phyloP scores from a whole-genome alignment of 2,113 vertebrate genomes.

The Eurystomus gularis region DNA sequence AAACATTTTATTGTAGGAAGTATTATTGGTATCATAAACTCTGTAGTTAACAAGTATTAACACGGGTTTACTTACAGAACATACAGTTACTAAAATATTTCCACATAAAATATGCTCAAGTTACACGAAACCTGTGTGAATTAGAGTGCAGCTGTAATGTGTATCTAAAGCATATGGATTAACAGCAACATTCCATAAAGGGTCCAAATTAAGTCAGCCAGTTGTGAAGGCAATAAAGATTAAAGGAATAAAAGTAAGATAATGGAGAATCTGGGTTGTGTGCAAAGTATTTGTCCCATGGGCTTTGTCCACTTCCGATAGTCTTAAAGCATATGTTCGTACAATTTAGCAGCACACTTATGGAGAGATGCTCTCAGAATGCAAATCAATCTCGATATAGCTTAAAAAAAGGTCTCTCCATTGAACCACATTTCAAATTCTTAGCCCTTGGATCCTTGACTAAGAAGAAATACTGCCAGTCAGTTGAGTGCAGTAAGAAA shows the following conservation, averaged over 20 bases:
- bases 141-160: conserved; percentile 70
- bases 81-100: conserved; percentile 88
- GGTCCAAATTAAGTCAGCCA: conserved; percentile 68
- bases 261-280: conserved; percentile 26
- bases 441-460: conserved; percentile 27
- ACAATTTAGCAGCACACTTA: background rate
- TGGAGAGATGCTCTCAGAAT: background rate
- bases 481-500: background rate
- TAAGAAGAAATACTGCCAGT: conserved; percentile 9
- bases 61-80: conserved; percentile 87
- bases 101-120: conserved; percentile 82
- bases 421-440: background rate
- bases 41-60: conserved; percentile 86
- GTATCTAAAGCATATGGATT: conserved; percentile 71
- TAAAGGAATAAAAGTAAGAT: conserved; percentile 37
- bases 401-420: conserved; percentile 1
- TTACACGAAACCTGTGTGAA: conserved; percentile 74
- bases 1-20: conserved; percentile 87
- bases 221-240: conserved; percentile 39
- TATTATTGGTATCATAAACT: conserved; percentile 87
- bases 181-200: conserved; percentile 69
- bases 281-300: conserved; percentile 25
- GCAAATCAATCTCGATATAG: conserved; percentile 6
- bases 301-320: conserved; percentile 33
- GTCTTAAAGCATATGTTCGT: background rate